Base-by-base conservation (phyloP, 2,888 invertebrate genomes). In the Napeogenes inachia region DNA sequence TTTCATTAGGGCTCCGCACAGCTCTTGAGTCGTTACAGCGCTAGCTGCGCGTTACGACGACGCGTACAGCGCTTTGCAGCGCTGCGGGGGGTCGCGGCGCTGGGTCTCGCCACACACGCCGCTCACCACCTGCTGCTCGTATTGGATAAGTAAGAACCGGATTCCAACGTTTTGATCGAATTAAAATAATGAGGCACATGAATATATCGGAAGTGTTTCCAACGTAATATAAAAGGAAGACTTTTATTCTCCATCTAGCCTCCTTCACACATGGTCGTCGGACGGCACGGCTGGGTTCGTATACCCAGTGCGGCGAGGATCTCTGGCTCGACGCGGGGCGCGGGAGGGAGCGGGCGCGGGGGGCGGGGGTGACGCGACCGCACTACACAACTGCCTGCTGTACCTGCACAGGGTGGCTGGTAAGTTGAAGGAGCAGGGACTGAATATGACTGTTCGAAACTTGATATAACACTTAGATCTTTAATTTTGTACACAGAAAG, bases 61-160 rank as follows among this genome's bases (percentile, higher is more conserved):
- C 76, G 89, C 0, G 64, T 84, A 71, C 80, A 84, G 53, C 75
- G 81, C 38, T 78, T 82, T 45, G 80, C 79, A 0, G 66, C 71
- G 13, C 68, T 75, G 63, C 66, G 72, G 32, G 72, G 69, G 0
- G 64, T 80, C 0, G 78, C 82, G 0, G 79, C 86, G 0, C 65
- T 85, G 0, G 75, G 78, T 59, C 76, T 77, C 30, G 73, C 84
- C 0, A 59, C 81, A 0, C 90, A 90, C 60, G 75, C 81, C 0
- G 77, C 89, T 0, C 90, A 90, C 57, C 89, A 90, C 64, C 65
- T 91, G 2, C 74, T 91, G 21, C 73, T 87, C 0, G 72, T 85
- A 2, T 61, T 91, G 56, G 91, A 91, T 63, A 76, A 84, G 91
- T 91, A 63, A 82, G 89, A 10, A n/a, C 21, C 10, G 3, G 4